Evolutionary conservation across 2,113 vertebrate species (phyloP).

Genomic region (Corynorhinus townsendii): DNA sequence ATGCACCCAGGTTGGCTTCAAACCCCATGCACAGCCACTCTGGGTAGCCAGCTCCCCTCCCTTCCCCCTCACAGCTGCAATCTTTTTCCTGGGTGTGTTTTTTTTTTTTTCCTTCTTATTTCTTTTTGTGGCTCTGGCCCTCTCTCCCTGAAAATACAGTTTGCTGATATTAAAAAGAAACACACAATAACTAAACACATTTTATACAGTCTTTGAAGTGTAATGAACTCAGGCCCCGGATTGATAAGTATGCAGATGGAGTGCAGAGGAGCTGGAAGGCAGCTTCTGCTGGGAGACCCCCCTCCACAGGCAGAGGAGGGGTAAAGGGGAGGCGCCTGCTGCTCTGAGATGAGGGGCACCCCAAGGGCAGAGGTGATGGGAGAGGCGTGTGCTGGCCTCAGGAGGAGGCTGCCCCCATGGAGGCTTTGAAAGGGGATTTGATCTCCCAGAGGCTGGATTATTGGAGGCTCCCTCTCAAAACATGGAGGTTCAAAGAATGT

Average conservation of each 20-base stretch:
- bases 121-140: constrained; percentile 21
- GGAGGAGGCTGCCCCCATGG: rapidly evolving
- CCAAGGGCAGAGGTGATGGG: rapidly evolving
- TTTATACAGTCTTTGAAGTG: constrained; percentile 60
- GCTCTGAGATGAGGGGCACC: rapidly evolving
- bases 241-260: neutral
- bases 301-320: neutral
- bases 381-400: rapidly evolving
- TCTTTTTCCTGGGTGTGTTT: neutral
- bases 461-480: neutral
- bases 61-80: neutral
- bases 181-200: constrained; percentile 62
- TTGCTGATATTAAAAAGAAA: constrained; percentile 59
- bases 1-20: neutral
- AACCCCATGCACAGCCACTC: rapidly evolving
- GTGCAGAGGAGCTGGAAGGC: neutral
- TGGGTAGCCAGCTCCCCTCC: neutral
- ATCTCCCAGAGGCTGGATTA: neutral
- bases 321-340: neutral
- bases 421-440: neutral
- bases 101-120: neutral
- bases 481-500: neutral
- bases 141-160: constrained; percentile 61
- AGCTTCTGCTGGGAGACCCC: neutral
- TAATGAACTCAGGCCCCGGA: constrained; percentile 6